These are phyloP conservation scores for Poeciliopsis gracilis DNA, from an alignment of 2,797 vertebrate genomes.

Conservation along the genomic window DNA sequence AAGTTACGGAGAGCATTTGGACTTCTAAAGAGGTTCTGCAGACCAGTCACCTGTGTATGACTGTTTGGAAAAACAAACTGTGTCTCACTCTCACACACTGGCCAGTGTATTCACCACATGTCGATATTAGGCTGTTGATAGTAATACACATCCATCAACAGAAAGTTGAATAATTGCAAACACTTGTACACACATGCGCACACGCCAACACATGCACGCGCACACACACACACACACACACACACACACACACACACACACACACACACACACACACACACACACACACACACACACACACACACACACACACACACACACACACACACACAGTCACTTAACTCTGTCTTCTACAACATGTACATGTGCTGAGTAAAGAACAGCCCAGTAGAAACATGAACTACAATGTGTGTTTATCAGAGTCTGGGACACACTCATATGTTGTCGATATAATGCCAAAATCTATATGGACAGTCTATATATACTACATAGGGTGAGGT, in stretches of 20 bases:
- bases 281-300: conserved; percentile 26
- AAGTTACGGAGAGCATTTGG: conserved; percentile 56
- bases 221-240: conserved; percentile 13
- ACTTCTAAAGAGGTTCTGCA: conserved; percentile 36
- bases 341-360: conserved; percentile 15
- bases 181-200: conserved; percentile 19
- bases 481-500: not conserved
- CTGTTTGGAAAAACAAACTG: conserved; percentile 33
- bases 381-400: conserved; percentile 21
- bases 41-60: conserved; percentile 32
- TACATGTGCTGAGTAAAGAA: conserved; percentile 24
- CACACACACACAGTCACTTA: conserved; percentile 22
- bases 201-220: conserved; percentile 19
- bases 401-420: not conserved
- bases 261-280: conserved; percentile 6
- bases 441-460: not conserved
- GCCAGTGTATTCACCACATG: conserved; percentile 69
- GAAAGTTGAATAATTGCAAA: conserved; percentile 49
- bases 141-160: conserved; percentile 66
- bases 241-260: conserved; percentile 28
- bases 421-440: conserved; percentile 5
- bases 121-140: conserved; percentile 64
- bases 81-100: conserved; percentile 23
- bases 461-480: not conserved
- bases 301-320: not conserved